Evolutionary conservation across 2,888 invertebrate species (phyloP).

Genomic region (Tetheella fluctuosa): DNA sequence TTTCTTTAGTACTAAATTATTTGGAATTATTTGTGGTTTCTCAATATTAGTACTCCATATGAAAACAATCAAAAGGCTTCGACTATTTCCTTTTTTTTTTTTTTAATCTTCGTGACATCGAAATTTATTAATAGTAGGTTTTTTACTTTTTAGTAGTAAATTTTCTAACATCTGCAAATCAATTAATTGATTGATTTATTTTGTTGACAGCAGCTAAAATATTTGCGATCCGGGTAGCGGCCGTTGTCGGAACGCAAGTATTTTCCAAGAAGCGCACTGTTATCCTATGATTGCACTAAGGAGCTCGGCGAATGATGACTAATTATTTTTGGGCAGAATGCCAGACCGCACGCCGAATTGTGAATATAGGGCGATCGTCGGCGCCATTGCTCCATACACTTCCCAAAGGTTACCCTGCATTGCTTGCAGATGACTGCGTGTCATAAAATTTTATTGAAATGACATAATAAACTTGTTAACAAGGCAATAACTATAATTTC

Average conservation of each 20-base stretch:
- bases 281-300: slow-evolving; percentile 54
- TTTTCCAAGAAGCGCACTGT: slow-evolving; percentile 56
- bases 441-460: slow-evolving; percentile 38
- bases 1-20: not conserved
- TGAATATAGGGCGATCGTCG: slow-evolving; percentile 47
- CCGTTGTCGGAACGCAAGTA: slow-evolving; percentile 39
- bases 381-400: slow-evolving; percentile 45
- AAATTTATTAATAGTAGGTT: no score
- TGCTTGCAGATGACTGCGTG: slow-evolving; percentile 34
- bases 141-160: not conserved
- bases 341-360: slow-evolving; percentile 59
- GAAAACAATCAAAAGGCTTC: no score
- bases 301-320: slow-evolving; percentile 63
- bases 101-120: no score
- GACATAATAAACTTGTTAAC: slow-evolving; percentile 22
- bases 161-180: not conserved
- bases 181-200: not conserved
- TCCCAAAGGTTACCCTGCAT: slow-evolving; percentile 56
- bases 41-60: no score
- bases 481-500: slow-evolving; percentile 22
- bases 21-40: not conserved
- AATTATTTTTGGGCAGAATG: slow-evolving; percentile 76
- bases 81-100: no score
- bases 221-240: not conserved
- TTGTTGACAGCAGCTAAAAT: not conserved